phyloP scores from a whole-genome alignment of 1,140 invertebrate species.

The Cydia pomonella region DNA sequence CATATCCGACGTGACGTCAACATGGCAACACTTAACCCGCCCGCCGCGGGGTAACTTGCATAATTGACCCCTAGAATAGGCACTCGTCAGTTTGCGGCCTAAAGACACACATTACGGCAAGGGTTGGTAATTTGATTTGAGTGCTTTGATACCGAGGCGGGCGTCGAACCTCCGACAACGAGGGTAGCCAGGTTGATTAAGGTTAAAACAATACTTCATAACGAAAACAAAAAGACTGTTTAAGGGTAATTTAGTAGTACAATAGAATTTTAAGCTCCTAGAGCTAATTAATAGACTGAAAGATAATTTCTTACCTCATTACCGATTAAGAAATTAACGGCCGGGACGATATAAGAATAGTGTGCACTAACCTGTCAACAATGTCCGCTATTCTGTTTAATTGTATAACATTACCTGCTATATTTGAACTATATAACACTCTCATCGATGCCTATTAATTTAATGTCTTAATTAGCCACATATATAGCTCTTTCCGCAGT shows the following conservation, averaged over 20 bases:
- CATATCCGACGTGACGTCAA: neutral
- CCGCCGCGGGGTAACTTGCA: neutral
- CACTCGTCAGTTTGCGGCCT: conserved; percentile 4
- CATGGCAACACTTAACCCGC: neutral
- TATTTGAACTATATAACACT: neutral
- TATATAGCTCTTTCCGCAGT: conserved; percentile 12
- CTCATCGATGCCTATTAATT: conserved; percentile 16
- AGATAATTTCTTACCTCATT: no score
- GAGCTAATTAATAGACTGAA: no score
- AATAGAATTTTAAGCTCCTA: no score
- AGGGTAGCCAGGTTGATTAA: neutral
- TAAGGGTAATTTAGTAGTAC: no score
- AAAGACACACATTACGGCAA: conserved; percentile 11
- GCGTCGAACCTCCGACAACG: neutral
- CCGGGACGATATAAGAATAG: no score
- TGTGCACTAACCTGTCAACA: neutral
- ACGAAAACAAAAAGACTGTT: neutral
- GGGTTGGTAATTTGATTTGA: conserved; percentile 14
- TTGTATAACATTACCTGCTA: neutral
- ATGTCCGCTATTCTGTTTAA: neutral
- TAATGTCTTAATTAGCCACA: conserved; percentile 22
- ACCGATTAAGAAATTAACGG: no score
- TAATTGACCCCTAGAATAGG: neutral
- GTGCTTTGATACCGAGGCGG: conserved; percentile 8
- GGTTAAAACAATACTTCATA: conserved; percentile 10